Evolutionary conservation across 2,797 vertebrate species (phyloP).

Genomic region (Cygnus olor): DNA sequence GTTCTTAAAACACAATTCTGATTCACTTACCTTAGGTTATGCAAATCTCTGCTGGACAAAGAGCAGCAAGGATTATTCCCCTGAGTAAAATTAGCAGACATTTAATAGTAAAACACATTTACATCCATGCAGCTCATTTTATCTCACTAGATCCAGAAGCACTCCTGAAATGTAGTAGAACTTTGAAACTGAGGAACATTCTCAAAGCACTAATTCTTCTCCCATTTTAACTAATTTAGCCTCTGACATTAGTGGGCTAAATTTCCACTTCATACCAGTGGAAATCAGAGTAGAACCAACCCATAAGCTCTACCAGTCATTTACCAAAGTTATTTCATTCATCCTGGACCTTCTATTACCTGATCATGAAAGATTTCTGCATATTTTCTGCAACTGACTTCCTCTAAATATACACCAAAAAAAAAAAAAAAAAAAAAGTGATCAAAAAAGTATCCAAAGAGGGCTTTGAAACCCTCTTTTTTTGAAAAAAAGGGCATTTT

Average conservation of each 20-base stretch:
- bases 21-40: slow-evolving; percentile 55
- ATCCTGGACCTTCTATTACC: not conserved
- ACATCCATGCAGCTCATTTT: not conserved
- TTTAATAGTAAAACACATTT: slow-evolving; percentile 4
- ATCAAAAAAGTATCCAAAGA: not conserved
- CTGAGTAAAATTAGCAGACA: slow-evolving; percentile 55
- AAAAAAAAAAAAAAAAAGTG: fast-evolving
- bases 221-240: not conserved
- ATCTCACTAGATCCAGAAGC: slow-evolving; percentile 16
- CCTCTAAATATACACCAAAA: not conserved
- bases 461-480: not conserved
- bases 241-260: not conserved
- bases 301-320: not conserved
- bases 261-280: not conserved
- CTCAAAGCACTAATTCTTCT: not conserved
- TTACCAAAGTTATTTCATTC: not conserved
- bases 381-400: not conserved
- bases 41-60: slow-evolving; percentile 29
- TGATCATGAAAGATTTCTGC: not conserved
- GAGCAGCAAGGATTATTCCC: slow-evolving; percentile 41
- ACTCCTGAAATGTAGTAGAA: not conserved
- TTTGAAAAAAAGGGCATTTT: not conserved
- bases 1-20: slow-evolving; percentile 35
- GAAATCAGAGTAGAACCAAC: not conserved
- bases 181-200: not conserved